Conservation (phyloP, 2,888 invertebrate genomes). For the Branchipolynoe longqiensis region DNA sequence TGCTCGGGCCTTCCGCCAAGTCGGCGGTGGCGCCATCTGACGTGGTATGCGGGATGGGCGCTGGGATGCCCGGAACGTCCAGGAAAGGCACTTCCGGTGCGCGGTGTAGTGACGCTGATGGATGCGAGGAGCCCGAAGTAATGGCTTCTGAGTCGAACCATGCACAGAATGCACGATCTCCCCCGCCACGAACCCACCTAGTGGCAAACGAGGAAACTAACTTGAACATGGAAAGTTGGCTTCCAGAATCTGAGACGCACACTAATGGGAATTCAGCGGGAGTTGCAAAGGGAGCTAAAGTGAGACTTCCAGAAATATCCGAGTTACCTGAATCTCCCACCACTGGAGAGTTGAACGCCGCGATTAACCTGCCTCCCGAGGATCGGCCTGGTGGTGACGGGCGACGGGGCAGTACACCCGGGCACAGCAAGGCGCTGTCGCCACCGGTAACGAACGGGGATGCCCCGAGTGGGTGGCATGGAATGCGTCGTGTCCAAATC, state of each 20-base stretch:
- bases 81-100: too few species aligned
- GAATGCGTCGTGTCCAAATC: slow-evolving; percentile 8
- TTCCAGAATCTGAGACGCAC: too few species aligned
- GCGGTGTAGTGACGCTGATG: too few species aligned
- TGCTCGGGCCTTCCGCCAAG: not conserved
- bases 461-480: slow-evolving; percentile 19
- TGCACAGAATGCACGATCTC: not conserved
- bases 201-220: not conserved
- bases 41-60: not conserved
- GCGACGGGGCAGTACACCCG: not conserved
- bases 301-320: too few species aligned
- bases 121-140: too few species aligned
- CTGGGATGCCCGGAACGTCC: too few species aligned
- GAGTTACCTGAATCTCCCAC: not conserved
- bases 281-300: not conserved
- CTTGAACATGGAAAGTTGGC: too few species aligned
- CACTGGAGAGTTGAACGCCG: not conserved
- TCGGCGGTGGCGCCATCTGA: not conserved
- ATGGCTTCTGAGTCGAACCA: too few species aligned
- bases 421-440: not conserved
- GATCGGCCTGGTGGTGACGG: not conserved
- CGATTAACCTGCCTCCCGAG: not conserved
- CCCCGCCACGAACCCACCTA: not conserved
- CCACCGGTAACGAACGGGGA: not conserved
- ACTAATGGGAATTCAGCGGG: too few species aligned